phyloP scores from a whole-genome alignment of 2,888 invertebrate genomes.

The Crepidodera aurea region DNA sequence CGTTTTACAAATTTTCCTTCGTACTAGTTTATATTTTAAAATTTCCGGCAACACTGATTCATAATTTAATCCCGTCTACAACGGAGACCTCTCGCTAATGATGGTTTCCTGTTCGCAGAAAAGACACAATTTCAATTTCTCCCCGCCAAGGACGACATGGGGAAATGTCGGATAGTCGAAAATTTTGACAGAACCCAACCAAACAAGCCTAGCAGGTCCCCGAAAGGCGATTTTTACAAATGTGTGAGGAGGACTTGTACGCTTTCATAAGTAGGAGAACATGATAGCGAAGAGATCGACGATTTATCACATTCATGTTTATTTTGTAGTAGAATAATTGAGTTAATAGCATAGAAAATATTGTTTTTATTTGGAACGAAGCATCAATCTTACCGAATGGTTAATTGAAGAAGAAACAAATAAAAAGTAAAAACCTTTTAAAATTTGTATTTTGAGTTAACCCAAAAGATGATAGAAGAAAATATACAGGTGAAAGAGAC shows the following conservation, averaged over 20 bases:
- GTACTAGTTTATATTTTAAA: no score
- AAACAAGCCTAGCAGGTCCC: background rate
- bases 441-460: no score
- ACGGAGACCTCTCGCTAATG: background rate
- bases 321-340: no score
- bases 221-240: background rate
- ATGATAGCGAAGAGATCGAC: background rate
- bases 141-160: conserved; percentile 29
- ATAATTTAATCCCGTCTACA: background rate
- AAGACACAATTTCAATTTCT: conserved; percentile 30
- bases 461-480: no score
- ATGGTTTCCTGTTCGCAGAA: conserved; percentile 14
- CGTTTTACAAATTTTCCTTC: no score
- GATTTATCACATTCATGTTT: no score
- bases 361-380: no score
- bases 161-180: conserved; percentile 14
- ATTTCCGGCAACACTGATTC: conserved; percentile 1
- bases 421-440: no score
- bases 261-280: background rate
- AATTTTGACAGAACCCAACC: conserved; percentile 1
- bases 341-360: no score
- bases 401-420: no score
- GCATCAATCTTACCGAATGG: no score
- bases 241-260: conserved; percentile 9
- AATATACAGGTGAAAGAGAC: no score